Percentiles rank a stretch among this genome's conserved stretches.
These are phyloP conservation scores for Serranus cabrilla DNA, from an alignment of 2,797 vertebrate genomes.

Conservation along the genomic window DNA sequence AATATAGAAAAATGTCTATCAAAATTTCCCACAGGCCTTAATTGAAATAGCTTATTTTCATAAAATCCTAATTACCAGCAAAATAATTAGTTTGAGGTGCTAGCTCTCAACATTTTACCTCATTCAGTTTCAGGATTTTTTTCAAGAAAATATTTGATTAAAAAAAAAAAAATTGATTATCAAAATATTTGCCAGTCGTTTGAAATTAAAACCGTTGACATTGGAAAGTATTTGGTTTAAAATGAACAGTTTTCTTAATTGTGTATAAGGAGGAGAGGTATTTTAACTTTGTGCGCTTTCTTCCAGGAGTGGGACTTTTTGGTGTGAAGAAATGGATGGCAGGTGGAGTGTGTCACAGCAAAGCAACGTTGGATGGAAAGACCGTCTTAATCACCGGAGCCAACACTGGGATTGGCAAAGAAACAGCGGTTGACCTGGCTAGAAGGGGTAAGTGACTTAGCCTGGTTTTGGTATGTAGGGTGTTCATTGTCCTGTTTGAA, in stretches of 20 bases:
- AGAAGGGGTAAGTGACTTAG: slow-evolving; percentile 59
- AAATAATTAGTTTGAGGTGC: neutral
- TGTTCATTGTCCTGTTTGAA: too few species aligned
- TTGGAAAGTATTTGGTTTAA: neutral
- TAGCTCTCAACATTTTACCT: too few species aligned
- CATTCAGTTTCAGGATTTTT: neutral
- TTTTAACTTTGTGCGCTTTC: slow-evolving; percentile 2
- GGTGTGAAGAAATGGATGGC: slow-evolving; percentile 72
- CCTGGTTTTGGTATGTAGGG: slow-evolving; percentile 8
- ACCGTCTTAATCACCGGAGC: slow-evolving; percentile 76
- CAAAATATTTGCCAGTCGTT: neutral
- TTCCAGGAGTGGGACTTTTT: slow-evolving; percentile 68
- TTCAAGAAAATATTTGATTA: neutral
- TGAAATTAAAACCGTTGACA: neutral
- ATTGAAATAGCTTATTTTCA: neutral
- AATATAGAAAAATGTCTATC: neutral
- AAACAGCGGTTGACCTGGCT: slow-evolving; percentile 73
- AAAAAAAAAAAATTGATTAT: too few species aligned
- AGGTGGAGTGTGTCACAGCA: slow-evolving; percentile 70
- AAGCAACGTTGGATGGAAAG: slow-evolving; percentile 67
- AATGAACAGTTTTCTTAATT: neutral
- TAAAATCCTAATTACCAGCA: neutral
- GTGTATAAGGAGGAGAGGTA: neutral
- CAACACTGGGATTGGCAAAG: slow-evolving; percentile 80
- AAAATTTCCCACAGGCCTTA: neutral